Evolutionary conservation across 2,797 vertebrate species (phyloP).

Genomic region (Rhinophrynus dorsalis): DNA sequence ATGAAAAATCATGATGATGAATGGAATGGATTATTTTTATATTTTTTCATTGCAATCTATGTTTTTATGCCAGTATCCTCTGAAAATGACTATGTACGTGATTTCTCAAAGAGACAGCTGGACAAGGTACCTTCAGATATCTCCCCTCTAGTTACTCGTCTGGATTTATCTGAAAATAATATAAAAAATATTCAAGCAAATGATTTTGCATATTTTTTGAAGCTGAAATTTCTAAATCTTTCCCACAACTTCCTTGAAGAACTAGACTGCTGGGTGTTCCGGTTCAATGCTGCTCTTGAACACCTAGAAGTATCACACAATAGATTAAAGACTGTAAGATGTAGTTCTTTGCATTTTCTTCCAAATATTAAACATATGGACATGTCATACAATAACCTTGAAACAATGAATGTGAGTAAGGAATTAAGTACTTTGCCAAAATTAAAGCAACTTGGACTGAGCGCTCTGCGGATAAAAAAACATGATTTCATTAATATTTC

Average conservation of each 20-base stretch:
- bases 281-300: slow-evolving; percentile 55
- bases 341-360: slow-evolving; percentile 62
- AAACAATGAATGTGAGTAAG: slow-evolving; percentile 61
- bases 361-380: slow-evolving; percentile 61
- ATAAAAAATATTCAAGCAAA: slow-evolving; percentile 56
- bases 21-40: background rate
- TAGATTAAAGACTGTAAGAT: slow-evolving; percentile 58
- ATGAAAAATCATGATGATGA: no score
- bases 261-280: slow-evolving; percentile 60
- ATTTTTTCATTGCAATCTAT: background rate
- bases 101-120: slow-evolving; percentile 42
- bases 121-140: slow-evolving; percentile 58
- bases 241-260: slow-evolving; percentile 67
- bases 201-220: slow-evolving; percentile 58
- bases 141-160: slow-evolving; percentile 40
- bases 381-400: slow-evolving; percentile 65
- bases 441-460: slow-evolving; percentile 64
- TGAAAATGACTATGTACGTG: slow-evolving; percentile 37
- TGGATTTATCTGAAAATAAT: slow-evolving; percentile 71
- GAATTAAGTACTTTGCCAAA: slow-evolving; percentile 62
- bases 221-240: slow-evolving; percentile 66
- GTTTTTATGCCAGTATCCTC: slow-evolving; percentile 19
- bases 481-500: slow-evolving; percentile 63
- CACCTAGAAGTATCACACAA: slow-evolving; percentile 73
- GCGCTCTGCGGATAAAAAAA: slow-evolving; percentile 55